A percentile compares a stretch with the other conserved stretches of the same genome.
phyloP scores from a whole-genome alignment of 2,113 vertebrate species.

The Vireo altiloquus region DNA sequence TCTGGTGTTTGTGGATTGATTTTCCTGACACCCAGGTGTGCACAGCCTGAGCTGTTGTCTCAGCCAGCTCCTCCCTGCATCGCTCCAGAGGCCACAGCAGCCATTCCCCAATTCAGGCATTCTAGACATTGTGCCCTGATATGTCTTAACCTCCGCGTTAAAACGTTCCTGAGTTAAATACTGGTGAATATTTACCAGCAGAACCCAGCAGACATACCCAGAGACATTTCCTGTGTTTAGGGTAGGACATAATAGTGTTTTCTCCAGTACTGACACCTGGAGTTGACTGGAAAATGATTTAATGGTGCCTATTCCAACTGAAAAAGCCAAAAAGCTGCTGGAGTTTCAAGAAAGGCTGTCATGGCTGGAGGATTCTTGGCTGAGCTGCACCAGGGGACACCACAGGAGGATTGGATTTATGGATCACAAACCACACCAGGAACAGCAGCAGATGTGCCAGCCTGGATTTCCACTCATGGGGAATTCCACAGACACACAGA shows the following conservation, averaged over 20 bases:
- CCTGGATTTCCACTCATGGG: rapidly evolving
- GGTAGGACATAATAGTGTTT: neutral
- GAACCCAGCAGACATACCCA: neutral
- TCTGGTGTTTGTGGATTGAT: no score
- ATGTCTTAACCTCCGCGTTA: neutral
- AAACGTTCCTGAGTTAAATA: neutral
- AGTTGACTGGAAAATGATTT: neutral
- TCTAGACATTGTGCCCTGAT: neutral
- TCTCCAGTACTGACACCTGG: neutral
- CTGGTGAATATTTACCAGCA: neutral
- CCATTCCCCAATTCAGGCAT: neutral
- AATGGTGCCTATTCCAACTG: neutral
- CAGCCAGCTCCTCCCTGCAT: neutral
- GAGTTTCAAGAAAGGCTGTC: neutral
- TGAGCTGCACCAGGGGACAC: neutral
- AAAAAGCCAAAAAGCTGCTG: neutral
- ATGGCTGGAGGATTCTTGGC: neutral
- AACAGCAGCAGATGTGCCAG: neutral
- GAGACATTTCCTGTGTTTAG: neutral
- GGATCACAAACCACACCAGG: neutral
- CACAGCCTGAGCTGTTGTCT: neutral
- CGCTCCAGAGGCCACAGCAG: rapidly evolving
- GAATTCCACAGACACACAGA: neutral
- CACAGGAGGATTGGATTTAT: neutral
- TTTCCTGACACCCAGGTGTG: no score